Base-by-base conservation (phyloP, 2,797 vertebrate genomes). In the Prionace glauca region DNA sequence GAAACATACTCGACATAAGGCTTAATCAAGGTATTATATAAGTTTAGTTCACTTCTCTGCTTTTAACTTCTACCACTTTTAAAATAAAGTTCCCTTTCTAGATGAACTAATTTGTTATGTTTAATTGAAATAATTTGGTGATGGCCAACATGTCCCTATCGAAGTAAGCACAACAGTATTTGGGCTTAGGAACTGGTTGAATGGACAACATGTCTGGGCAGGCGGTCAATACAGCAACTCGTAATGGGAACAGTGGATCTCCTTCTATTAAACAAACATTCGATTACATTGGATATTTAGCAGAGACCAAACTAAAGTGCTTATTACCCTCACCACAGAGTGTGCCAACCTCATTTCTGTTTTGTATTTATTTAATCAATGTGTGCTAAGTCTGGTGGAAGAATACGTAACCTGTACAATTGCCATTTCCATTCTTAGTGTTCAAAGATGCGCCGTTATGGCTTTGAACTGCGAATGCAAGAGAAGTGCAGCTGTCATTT, bases 401-500 rank as follows among this genome's bases (percentile, higher is more conserved):
- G 22, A 81, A 50, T 41, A 36, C 0, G 0, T 41, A 1, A 95
- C 36, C 41, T 56, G 72, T 93, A 8, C 18, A 95, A 32, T 69
- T 81, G 94, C 79, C 88, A 26, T 5, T 45, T 95, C 84, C 22
- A 26, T 62, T 62, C 77, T n/a, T 96, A 99, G 99, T 99, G 98
- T 96, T 98, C 99, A 9, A 99, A 98, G 97, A 99, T 99, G 98
- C 98, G 99, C 0, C 98, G 99, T 18, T 98, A 99, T 0, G 98
- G 98, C 0, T 99, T 99, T 62, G 99, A 99, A 97, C 97, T 99
- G 95, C 99, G 99, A 97, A 99, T 99, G 97, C 98, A 99, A 96
- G 99, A 99, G 96, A 98, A 99, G 96, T 99, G 99, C 97, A 99
- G 99, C 97, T 99, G 99, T 98, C 99, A 99, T 96, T 97, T 99